Conservation (phyloP, 2,797 vertebrate genomes). For the Alosa sapidissima region DNA sequence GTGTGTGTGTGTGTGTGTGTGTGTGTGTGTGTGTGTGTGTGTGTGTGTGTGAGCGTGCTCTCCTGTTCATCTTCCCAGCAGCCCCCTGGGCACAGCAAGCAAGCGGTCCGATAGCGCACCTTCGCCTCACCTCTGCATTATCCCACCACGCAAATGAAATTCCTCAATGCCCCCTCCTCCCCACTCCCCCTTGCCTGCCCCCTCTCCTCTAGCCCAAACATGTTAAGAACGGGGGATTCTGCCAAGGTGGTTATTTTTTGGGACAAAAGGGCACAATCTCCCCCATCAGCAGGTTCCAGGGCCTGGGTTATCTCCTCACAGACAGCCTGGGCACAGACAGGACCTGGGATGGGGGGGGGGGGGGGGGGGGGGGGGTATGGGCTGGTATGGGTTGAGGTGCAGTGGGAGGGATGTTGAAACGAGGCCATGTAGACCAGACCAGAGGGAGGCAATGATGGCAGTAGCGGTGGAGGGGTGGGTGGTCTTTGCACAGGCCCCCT, state of each 20-base stretch:
- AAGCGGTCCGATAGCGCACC: conserved; percentile 43
- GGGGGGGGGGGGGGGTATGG: conserved; percentile 42
- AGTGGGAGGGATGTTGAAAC: conserved; percentile 52
- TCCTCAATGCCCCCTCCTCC: conserved; percentile 41
- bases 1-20: neutral
- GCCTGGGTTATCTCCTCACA: conserved; percentile 76
- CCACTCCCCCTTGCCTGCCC: neutral
- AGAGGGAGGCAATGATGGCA: conserved; percentile 27
- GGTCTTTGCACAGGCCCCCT: conserved; percentile 39
- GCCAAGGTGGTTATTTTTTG: conserved; percentile 73
- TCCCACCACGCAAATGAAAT: conserved; percentile 39
- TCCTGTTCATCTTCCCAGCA: neutral
- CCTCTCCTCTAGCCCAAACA: conserved; percentile 68
- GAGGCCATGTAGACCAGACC: conserved; percentile 42
- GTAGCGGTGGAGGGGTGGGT: neutral
- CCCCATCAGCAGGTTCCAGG: conserved; percentile 71
- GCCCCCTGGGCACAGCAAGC: neutral
- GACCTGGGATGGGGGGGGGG: conserved; percentile 48
- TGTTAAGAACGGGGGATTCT: conserved; percentile 71
- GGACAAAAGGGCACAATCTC: conserved; percentile 78
- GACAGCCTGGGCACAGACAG: conserved; percentile 68
- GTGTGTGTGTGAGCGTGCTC: neutral
- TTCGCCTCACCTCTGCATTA: conserved; percentile 45
- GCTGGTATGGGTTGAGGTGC: neutral
- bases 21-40: conserved; percentile 1